Base-by-base conservation (phyloP, 1,140 invertebrate genomes). In the Papilio helenus region DNA sequence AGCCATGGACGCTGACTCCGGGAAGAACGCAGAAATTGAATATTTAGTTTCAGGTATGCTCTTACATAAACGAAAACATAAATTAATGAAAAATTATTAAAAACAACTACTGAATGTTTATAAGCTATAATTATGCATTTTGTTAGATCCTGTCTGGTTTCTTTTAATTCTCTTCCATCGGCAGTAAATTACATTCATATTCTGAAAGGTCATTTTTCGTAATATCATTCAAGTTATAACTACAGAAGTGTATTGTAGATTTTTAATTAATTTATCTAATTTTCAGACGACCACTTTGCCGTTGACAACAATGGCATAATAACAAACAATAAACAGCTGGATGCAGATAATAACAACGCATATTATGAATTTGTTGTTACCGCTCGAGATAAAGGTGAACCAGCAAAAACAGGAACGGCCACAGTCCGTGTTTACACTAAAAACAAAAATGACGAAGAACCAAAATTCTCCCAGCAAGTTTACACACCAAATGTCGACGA, bases 401-500 rank as follows among this genome's bases (percentile, higher is more conserved):
- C 98, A 1, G 96, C 98, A 0, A 98, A 98, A 90, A 98, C 97
- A 3, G 98, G 98, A 29, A 98, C 97, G 1, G 98, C 98, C 0
- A 99, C 98, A 0, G 98, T 99, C 10, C 96, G 98, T 76, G 97
- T 99, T 81, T 99, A 99, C 89, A 99, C 98, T 4, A 99, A 99
- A 89, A 99, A 99, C 88, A 99, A 98, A 94, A 99, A 99, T 92
- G 98, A 99, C 88, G 98, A 99, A 95, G 98, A 99, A 90, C 98
- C 98, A 0, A 99, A 99, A 93, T 99, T 99, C 92, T 99, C 98
- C 1, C 98, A 99, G 85, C 98, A 99, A 95, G 98, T 99, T 0
- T 99, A 99, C 90, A 99, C 98, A 1, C 98, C 98, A 0, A 99
- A 99, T 94, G 98, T 99, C 2, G 98, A 99, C 91, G 98, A 99